phyloP scores from a whole-genome alignment of 2,888 invertebrate genomes.

The Asteroscopus sphinx region DNA sequence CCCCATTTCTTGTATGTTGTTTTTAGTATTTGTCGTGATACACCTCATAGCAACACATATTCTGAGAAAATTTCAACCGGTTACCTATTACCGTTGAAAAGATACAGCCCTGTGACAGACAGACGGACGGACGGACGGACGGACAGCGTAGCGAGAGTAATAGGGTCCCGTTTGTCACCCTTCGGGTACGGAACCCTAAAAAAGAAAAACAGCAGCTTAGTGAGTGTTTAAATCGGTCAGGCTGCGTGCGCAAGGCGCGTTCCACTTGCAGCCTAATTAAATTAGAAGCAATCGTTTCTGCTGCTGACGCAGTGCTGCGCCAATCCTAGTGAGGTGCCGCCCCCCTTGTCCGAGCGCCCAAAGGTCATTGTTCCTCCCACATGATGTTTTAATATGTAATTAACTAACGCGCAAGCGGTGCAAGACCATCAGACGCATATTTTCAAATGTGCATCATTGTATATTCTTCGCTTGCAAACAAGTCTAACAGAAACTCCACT shows the following conservation, averaged over 20 bases:
- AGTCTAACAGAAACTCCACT: background rate
- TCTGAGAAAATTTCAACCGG: no score
- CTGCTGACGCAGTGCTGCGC: conserved; percentile 58
- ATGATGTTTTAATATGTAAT: conserved; percentile 51
- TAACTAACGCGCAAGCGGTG: conserved; percentile 41
- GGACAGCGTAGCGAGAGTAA: no score
- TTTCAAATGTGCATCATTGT: conserved; percentile 20
- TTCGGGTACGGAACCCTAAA: no score
- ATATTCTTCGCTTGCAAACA: background rate
- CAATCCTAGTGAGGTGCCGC: conserved; percentile 61
- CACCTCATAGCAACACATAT: no score
- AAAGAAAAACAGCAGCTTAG: conserved; percentile 54
- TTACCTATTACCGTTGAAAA: no score
- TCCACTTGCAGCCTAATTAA: conserved; percentile 85
- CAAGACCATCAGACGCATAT: conserved; percentile 38
- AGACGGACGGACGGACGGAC: no score
- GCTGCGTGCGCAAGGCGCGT: conserved; percentile 70
- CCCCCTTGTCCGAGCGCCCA: conserved; percentile 66
- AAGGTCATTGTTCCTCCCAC: conserved; percentile 71
- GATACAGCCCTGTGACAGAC: no score
- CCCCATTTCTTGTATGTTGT: no score
- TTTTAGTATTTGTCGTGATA: no score
- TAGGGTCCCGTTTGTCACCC: no score
- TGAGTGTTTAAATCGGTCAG: conserved; percentile 66
- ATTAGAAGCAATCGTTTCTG: conserved; percentile 84